A percentile compares a stretch with the other conserved stretches of the same genome.
Evolutionary conservation across 53 echinoderm and acorn worm species (phyloP).

Genomic region (Stichopus horrens): DNA sequence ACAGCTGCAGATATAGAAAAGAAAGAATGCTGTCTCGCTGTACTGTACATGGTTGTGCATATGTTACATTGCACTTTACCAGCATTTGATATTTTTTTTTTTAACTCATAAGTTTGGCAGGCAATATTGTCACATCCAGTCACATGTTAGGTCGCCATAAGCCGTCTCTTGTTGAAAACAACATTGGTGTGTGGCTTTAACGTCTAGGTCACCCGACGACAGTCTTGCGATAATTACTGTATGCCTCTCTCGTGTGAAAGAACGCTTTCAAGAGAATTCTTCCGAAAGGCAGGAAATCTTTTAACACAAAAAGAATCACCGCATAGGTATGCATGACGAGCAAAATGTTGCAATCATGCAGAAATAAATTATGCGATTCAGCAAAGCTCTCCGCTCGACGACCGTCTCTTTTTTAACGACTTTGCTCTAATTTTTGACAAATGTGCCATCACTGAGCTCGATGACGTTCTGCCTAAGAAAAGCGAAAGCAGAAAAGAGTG

Average conservation of each 20-base stretch:
- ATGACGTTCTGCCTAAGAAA: background rate
- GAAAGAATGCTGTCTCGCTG: too few species aligned
- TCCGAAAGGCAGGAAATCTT: too few species aligned
- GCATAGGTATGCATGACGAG: background rate
- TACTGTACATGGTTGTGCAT: too few species aligned
- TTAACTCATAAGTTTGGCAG: too few species aligned
- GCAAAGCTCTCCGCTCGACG: background rate
- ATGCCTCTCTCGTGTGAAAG: background rate
- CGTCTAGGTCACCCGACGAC: background rate
- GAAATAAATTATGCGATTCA: background rate
- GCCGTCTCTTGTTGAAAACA: too few species aligned
- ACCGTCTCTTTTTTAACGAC: background rate
- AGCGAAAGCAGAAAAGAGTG: background rate
- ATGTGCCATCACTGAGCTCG: background rate
- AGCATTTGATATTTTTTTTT: too few species aligned
- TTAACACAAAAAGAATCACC: too few species aligned
- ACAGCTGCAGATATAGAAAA: too few species aligned
- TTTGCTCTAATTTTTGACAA: constrained; percentile 6
- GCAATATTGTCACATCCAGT: too few species aligned
- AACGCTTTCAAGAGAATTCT: background rate
- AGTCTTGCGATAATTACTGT: background rate
- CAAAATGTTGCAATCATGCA: background rate
- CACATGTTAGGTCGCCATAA: too few species aligned
- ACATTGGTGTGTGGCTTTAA: too few species aligned
- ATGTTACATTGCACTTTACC: too few species aligned